Evolutionary conservation across 2,888 invertebrate genomes (phyloP).

Genomic region (Eupelmus urozonus): DNA sequence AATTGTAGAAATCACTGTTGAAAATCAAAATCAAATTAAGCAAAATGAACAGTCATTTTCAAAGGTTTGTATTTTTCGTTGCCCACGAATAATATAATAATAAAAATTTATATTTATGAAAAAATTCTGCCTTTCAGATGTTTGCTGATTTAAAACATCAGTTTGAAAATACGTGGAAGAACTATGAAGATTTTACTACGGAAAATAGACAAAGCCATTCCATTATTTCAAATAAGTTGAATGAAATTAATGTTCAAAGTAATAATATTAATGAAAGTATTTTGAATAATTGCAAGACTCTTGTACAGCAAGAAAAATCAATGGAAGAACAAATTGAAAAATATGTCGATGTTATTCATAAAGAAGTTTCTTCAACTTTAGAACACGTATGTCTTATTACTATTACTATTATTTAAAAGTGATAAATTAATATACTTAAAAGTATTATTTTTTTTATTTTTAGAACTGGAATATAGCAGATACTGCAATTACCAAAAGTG

Average conservation of each 20-base stretch:
- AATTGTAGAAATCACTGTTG: slow-evolving; percentile 60
- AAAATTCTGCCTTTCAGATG: slow-evolving; percentile 58
- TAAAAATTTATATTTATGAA: slow-evolving; percentile 1
- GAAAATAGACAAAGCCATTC: slow-evolving; percentile 61
- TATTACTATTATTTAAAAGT: slow-evolving; percentile 6
- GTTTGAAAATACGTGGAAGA: slow-evolving; percentile 59
- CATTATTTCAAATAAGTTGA: slow-evolving; percentile 61
- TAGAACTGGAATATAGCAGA: slow-evolving; percentile 66
- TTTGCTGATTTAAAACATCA: slow-evolving; percentile 63
- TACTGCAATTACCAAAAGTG: slow-evolving; percentile 61
- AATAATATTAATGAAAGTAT: slow-evolving; percentile 60
- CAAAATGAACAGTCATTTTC: slow-evolving; percentile 62
- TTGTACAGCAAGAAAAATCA: slow-evolving; percentile 58
- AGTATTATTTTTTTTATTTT: slow-evolving; percentile 31
- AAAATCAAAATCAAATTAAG: slow-evolving; percentile 63
- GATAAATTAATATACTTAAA: slow-evolving; percentile 28
- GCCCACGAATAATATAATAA: background rate
- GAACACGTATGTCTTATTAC: slow-evolving; percentile 65
- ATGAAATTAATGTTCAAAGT: slow-evolving; percentile 60
- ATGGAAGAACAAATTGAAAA: slow-evolving; percentile 64
- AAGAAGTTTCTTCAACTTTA: slow-evolving; percentile 62
- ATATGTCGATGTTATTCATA: slow-evolving; percentile 63
- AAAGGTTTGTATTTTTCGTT: slow-evolving; percentile 45
- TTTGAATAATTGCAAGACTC: slow-evolving; percentile 55
- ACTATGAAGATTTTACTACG: slow-evolving; percentile 54